Conservation (phyloP, 2,888 invertebrate species). For the Cryptus armator region DNA sequence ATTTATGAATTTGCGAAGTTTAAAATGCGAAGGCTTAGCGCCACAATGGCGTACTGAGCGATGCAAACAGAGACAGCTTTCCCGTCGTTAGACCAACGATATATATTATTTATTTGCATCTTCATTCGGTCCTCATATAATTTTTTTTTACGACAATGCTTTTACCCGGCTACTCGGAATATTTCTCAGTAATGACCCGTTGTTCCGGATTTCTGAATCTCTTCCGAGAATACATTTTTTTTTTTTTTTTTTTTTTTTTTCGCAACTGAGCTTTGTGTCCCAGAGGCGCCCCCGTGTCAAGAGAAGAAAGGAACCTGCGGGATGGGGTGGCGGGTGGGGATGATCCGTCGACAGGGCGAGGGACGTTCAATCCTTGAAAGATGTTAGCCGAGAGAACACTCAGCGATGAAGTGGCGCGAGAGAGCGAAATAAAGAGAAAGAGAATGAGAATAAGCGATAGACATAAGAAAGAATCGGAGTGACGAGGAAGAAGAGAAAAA, state of each 20-base stretch:
- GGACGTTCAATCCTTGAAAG: slow-evolving; percentile 1
- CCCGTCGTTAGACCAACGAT: no score
- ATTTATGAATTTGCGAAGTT: no score
- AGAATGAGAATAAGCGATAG: slow-evolving; percentile 46
- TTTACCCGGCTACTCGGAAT: background rate
- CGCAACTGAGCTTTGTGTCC: background rate
- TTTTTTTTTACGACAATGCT: no score
- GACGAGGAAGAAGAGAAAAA: slow-evolving; percentile 43
- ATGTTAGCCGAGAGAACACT: slow-evolving; percentile 62
- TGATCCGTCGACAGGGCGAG: slow-evolving; percentile 45
- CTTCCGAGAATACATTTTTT: slow-evolving; percentile 11
- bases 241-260: slow-evolving; percentile 18
- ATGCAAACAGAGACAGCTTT: no score
- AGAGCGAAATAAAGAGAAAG: slow-evolving; percentile 62
- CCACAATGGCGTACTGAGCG: no score
- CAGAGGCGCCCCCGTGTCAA: slow-evolving; percentile 13
- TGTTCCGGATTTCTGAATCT: slow-evolving; percentile 20
- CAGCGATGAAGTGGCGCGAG: slow-evolving; percentile 54
- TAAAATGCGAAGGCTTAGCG: no score
- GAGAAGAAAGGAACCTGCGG: slow-evolving; percentile 19
- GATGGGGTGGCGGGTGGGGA: slow-evolving; percentile 3
- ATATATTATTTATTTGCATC: background rate
- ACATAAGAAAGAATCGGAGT: slow-evolving; percentile 34
- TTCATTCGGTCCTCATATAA: background rate
- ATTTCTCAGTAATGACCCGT: background rate